Base-by-base conservation (phyloP, 53 echinoderm and acorn worm genomes). In the Arbacia lixula region DNA sequence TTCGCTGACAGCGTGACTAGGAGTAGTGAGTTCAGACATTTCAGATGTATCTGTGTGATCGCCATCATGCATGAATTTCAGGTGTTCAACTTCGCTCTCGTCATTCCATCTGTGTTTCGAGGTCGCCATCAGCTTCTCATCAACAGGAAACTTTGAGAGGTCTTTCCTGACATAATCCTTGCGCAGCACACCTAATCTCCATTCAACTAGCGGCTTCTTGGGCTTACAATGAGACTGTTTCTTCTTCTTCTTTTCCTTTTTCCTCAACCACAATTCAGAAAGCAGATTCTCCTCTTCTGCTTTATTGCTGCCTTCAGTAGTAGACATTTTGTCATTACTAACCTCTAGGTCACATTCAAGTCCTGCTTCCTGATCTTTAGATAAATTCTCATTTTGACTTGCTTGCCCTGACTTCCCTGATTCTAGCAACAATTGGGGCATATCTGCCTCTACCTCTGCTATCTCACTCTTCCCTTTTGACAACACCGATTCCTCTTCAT, bases 211-310 rank as follows among this genome's bases (percentile, higher is more conserved):
- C 11, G 82, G 82, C 21, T 64, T 61, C 33, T 81, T 81, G 50
- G 40, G 64, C 64, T 64, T 61, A 49, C 82, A 16, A 43, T 43
- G 64, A 29, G 72, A 72, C 25, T 72, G 72, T 30, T 77, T 77
- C 41, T 81, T 81, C 64, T 81, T 81, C 62, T 81, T 81, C 31
- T n/a, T n/a, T n/a, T 81, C 82, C 35, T 64, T 81, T 12, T 64
- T 81, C 33, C 82, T 22, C 51, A 81, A 52, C 82, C 82, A 81
- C 5, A 46, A 29, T 46, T 81, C 82, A 4, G 82, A 64, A 81
- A 81, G 43, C 3, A 81, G 82, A 63, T 81, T 81, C 43, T 81
- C 82, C 43, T 81, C 63, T 81, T 81, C 82, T 46, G 64, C 62
- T 81, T 81, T 81, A 31, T 31, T 64, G 28, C 43, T 41, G 1